A percentile compares a stretch with the other conserved stretches of the same genome.
Conservation (phyloP, 2,797 vertebrate genomes). For the Rachycentron canadum region DNA sequence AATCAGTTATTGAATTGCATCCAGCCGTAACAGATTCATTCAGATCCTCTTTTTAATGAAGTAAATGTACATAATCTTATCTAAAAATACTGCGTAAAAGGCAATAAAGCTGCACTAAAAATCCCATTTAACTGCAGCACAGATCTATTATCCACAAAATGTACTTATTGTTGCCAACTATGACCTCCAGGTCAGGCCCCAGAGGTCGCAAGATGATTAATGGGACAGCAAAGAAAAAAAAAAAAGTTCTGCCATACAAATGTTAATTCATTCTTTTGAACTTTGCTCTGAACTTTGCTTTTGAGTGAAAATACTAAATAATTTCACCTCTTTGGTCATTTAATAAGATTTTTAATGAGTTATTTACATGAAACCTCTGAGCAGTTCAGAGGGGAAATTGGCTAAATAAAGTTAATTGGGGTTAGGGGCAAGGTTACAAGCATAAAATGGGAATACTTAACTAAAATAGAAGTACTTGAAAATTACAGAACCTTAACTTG, state of each 20-base stretch:
- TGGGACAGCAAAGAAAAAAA: not conserved
- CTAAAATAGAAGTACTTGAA: not conserved
- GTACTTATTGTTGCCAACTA: not conserved
- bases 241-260: not conserved
- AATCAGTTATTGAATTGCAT: not conserved
- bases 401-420: not conserved
- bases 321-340: not conserved
- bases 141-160: not conserved
- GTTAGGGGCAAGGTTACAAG: too few relatives aligned
- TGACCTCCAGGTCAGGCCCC: not conserved
- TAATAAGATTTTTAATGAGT: not conserved
- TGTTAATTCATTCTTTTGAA: not conserved
- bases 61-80: not conserved
- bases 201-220: not conserved
- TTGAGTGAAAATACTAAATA: not conserved
- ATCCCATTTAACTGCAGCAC: not conserved
- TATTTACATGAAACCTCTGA: not conserved
- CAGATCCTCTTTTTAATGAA: not conserved
- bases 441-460: not conserved
- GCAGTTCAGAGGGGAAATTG: not conserved
- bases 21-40: not conserved
- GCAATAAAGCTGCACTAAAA: not conserved
- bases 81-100: not conserved
- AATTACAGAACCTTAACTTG: not conserved
- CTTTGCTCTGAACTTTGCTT: not conserved